Evolutionary conservation across 1,140 invertebrate genomes (phyloP).

Genomic region (Brachionus angularis): DNA sequence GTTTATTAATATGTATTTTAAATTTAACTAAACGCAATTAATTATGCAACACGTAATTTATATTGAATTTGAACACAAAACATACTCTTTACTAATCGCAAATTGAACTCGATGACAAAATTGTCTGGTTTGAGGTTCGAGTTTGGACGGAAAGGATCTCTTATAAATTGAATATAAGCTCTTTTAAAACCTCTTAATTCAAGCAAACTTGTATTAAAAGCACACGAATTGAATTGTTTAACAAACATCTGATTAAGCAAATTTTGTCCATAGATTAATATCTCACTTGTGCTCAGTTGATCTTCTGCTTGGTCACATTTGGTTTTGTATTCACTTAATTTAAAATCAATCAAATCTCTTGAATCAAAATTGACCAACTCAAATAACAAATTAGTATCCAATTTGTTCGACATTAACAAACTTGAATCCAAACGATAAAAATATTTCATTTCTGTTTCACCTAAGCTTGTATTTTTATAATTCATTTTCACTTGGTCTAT

Average conservation of each 20-base stretch:
- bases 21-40: too few relatives aligned
- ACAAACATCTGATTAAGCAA: slow-evolving; percentile 29
- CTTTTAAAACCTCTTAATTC: slow-evolving; percentile 21
- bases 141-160: not conserved
- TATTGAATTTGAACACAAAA: too few relatives aligned
- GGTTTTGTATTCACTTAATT: slow-evolving; percentile 19
- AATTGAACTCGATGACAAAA: slow-evolving; percentile 31
- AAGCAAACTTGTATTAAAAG: not conserved
- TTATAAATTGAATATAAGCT: slow-evolving; percentile 2
- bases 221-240: slow-evolving; percentile 21
- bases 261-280: not conserved
- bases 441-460: slow-evolving; percentile 14
- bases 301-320: too few relatives aligned
- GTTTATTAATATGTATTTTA: too few relatives aligned
- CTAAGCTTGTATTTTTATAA: not conserved
- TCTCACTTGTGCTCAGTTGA: not conserved
- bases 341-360: slow-evolving; percentile 2
- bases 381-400: not conserved
- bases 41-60: too few relatives aligned
- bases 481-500: not conserved
- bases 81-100: slow-evolving; percentile 9
- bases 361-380: slow-evolving; percentile 7
- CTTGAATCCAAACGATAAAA: not conserved
- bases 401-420: slow-evolving; percentile 13
- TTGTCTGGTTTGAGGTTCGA: not conserved